Percentiles rank a stretch among this genome's conserved stretches.
Conservation (phyloP, 2,888 invertebrate genomes). For the Drosophila mettleri region DNA sequence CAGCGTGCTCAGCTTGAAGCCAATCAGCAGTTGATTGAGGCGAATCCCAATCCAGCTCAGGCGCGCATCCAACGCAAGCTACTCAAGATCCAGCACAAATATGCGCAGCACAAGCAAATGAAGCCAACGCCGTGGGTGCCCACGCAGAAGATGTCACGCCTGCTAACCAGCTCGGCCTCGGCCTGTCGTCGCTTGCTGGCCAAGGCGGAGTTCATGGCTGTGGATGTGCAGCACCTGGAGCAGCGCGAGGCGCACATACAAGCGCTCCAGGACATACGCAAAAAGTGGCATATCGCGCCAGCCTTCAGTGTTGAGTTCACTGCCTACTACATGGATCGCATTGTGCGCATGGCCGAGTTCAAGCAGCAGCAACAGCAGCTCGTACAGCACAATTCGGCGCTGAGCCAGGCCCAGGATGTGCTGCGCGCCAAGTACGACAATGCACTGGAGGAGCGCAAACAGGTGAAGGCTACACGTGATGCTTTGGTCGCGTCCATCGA, state of each 20-base stretch:
- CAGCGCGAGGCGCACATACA: conserved; percentile 93
- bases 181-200: conserved; percentile 92
- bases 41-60: conserved; percentile 88
- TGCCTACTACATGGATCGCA: conserved; percentile 96
- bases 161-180: conserved; percentile 95
- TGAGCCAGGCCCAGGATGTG: conserved; percentile 91
- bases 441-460: conserved; percentile 88
- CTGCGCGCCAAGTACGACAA: conserved; percentile 92
- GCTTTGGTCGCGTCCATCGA: conserved; percentile 36
- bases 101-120: conserved; percentile 89
- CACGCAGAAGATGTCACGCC: conserved; percentile 96
- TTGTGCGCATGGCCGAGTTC: conserved; percentile 92
- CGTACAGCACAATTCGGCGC: conserved; percentile 89
- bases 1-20: conserved; percentile 64
- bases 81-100: conserved; percentile 94
- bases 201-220: conserved; percentile 96
- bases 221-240: conserved; percentile 92
- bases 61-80: conserved; percentile 92
- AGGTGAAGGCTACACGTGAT: conserved; percentile 87
- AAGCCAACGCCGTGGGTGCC: conserved; percentile 96
- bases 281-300: conserved; percentile 97
- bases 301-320: conserved; percentile 98
- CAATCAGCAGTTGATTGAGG: conserved; percentile 58
- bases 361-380: conserved; percentile 91
- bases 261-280: conserved; percentile 93